Percentiles rank a stretch among this genome's conserved stretches.
Evolutionary conservation across 2,113 vertebrate genomes (phyloP).

Genomic region (Pachyramphus minor): DNA sequence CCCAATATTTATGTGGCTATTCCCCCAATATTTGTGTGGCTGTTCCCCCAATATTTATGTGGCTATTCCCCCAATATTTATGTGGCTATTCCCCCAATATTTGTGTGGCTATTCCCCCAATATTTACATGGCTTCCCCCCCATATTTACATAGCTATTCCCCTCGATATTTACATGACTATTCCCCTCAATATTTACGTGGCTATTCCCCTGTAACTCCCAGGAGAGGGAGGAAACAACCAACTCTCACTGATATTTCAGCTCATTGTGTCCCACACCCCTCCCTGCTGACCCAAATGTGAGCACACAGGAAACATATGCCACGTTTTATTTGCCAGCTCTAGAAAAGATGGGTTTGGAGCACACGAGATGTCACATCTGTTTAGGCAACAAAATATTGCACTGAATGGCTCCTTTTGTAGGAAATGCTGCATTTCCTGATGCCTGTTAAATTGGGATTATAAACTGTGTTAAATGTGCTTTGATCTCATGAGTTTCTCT

Average conservation of each 20-base stretch:
- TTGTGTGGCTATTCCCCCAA: accelerated
- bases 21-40: accelerated
- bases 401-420: not conserved
- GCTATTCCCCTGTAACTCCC: not conserved
- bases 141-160: not conserved
- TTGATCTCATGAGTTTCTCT: not conserved
- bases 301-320: not conserved
- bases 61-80: not conserved
- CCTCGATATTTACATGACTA: not conserved
- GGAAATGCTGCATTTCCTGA: not conserved
- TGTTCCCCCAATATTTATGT: not conserved
- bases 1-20: not conserved
- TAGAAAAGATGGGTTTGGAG: not conserved
- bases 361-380: not conserved
- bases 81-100: not conserved
- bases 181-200: not conserved
- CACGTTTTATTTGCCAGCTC: not conserved
- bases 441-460: not conserved
- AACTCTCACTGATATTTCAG: not conserved
- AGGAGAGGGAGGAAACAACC: not conserved
- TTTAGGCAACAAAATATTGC: not conserved
- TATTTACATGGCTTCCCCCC: not conserved
- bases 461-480: not conserved
- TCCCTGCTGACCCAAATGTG: not conserved
- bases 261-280: not conserved